Base-by-base conservation (phyloP, 2,888 invertebrate genomes). In the Prosopocoilus inquinatus region DNA sequence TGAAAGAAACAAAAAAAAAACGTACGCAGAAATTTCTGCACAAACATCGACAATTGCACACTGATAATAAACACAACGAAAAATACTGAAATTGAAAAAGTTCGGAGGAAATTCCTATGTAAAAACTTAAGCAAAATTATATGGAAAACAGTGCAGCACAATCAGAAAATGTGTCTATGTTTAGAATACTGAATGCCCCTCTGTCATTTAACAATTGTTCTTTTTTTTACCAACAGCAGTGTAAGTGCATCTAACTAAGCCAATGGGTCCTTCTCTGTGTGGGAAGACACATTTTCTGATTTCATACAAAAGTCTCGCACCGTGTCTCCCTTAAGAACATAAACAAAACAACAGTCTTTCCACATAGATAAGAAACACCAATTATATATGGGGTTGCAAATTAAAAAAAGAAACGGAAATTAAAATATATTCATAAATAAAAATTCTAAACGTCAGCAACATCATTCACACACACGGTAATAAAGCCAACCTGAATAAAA, bases 221-320 rank as follows among this genome's bases (percentile, higher is more conserved):
- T 66, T 61, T 50, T 16, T 20, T 28, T 28, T 28, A 51, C 62
- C 68, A 72, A 72, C 76, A 76, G 74, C 76, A 75, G 79, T 82
- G 82, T 82, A 72, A 72, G 74, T 79, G 76, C 81, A 79, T 78
- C 67, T 82, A 82, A 83, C 81, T 82, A 83, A 83, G 81, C 81
- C 81, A 65, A 67, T 70, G 72, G 72, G 73, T 81, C 81, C 79
- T 80, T 80, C 77, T 82, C 80, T 80, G 83, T 85, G 87, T 87
- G 82, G 84, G 83, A 84, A 85, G 85, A 85, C 89, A 90, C 89
- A 90, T 90, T 90, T 90, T 89, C 89, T 89, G 89, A 88, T 84
- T 78, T 59, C 56, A 57, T 59, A 36, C 61, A 68, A 66, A 15
- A n/a, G 9, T n/a, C 46, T 46, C 28, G 20, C 46, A 32, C 46